These are phyloP conservation scores for Aphrocallistes beatrix DNA, from an alignment of 37 sponge, comb jelly and placozoan species.

Conservation along the genomic window DNA sequence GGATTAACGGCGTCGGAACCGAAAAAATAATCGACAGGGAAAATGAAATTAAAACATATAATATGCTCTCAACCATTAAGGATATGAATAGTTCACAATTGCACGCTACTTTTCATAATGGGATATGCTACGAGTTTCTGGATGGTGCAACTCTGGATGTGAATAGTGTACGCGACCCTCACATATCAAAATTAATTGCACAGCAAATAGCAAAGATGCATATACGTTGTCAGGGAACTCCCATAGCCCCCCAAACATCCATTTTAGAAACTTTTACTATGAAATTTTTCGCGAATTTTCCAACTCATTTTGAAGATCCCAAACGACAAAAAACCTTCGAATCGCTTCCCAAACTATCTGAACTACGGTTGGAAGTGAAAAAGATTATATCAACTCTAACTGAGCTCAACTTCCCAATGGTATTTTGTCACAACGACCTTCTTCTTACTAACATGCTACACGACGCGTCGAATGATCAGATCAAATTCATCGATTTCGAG, in stretches of 20 bases:
- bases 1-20: constrained; percentile 27
- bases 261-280: neutral
- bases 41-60: constrained; percentile 19
- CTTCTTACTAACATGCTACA: constrained; percentile 21
- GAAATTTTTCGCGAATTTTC: constrained; percentile 5
- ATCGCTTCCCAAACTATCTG: neutral
- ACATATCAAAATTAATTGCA: constrained; percentile 23
- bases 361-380: neutral
- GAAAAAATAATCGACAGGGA: constrained; percentile 24
- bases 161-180: constrained; percentile 22
- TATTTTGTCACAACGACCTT: constrained; percentile 33
- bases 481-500: constrained; percentile 35
- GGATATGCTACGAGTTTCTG: constrained; percentile 24
- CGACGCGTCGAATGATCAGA: constrained; percentile 3
- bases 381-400: neutral
- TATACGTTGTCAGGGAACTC: neutral
- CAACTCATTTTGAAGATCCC: neutral
- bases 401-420: constrained; percentile 15
- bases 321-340: neutral
- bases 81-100: constrained; percentile 20
- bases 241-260: neutral
- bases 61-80: neutral
- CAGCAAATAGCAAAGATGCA: constrained; percentile 31
- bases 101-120: constrained; percentile 15
- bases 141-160: constrained; percentile 18